Base-by-base conservation (phyloP, 2,797 vertebrate species). In the Argentina silus region DNA sequence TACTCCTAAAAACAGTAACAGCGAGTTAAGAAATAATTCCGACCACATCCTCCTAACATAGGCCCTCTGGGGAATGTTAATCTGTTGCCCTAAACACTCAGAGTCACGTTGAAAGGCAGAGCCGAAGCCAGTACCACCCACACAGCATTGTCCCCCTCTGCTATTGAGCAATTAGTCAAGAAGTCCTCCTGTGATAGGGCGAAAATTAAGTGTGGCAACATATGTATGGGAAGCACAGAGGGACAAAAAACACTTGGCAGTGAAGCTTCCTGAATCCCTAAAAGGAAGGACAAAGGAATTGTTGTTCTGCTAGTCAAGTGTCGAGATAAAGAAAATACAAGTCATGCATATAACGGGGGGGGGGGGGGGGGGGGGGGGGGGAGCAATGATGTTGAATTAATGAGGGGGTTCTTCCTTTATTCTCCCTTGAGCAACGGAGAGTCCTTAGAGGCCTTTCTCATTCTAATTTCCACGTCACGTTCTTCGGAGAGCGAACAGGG, bases 141-240 rank as follows among this genome's bases (percentile, higher is more conserved):
- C 76, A 56, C 79, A 77, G 81, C 74, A 79, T 90, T 89, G 87
- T 86, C 83, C 82, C 80, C 6, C 70, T 71, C 69, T 55, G 48
- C 70, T 55, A 17, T 59, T 61, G 77, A 55, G 60, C 42, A 69
- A 69, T 75, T 69, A 75, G 73, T 64, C 67, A 75, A 70, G 61
- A 85, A 82, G 73, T 82, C 74, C 66, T 72, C 86, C 88, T 86
- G 78, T 88, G 67, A 77, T 72, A 81, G 27, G 45, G 69, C 72
- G 66, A 77, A 86, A 70, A 75, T 78, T 72, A 62, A 45, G 69
- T 78, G 74, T 78, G 75, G 83, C 71, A 75, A 77, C 73, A 76
- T 85, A 82, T 81, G 74, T 85, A 89, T 84, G 87, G 80, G 72
- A 81, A 80, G 83, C 84, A 87, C 63, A 27, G 77, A 87, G 80